These are phyloP conservation scores for Gonioctena quinquepunctata DNA, from an alignment of 1,140 invertebrate genomes.

Conservation along the genomic window DNA sequence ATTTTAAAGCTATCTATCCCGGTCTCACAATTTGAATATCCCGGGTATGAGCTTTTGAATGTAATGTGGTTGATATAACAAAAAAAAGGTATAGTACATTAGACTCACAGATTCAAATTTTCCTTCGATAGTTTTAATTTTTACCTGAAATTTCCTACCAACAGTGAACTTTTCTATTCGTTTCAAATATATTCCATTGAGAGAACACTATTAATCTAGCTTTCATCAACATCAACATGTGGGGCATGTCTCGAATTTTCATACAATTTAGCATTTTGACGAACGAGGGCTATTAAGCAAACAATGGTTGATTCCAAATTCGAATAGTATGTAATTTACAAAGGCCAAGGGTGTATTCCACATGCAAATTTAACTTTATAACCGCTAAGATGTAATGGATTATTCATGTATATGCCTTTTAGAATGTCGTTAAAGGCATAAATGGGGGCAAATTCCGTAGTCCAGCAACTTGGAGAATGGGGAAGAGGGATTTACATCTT, in stretches of 20 bases:
- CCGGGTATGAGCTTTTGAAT: too few relatives aligned
- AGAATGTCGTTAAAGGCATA: conserved; percentile 1
- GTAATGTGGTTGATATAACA: too few relatives aligned
- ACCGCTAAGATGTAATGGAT: conserved; percentile 9
- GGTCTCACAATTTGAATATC: too few relatives aligned
- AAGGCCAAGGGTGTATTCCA: not conserved
- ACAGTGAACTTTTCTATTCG: too few relatives aligned
- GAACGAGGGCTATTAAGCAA: not conserved
- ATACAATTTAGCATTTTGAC: not conserved
- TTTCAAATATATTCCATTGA: too few relatives aligned
- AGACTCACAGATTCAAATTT: too few relatives aligned
- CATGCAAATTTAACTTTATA: conserved; percentile 11
- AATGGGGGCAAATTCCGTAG: not conserved
- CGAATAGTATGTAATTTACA: not conserved
- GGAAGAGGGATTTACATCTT: not conserved
- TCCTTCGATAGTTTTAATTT: too few relatives aligned
- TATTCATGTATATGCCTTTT: conserved; percentile 6
- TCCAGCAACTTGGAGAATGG: not conserved
- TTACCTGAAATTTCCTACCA: too few relatives aligned
- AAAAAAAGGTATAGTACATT: too few relatives aligned
- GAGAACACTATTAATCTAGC: not conserved
- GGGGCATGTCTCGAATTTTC: not conserved
- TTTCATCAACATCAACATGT: not conserved
- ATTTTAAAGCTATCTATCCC: too few relatives aligned
- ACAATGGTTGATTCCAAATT: not conserved